Base-by-base conservation (phyloP, 2,888 invertebrate genomes). In the Volucella inflata region DNA sequence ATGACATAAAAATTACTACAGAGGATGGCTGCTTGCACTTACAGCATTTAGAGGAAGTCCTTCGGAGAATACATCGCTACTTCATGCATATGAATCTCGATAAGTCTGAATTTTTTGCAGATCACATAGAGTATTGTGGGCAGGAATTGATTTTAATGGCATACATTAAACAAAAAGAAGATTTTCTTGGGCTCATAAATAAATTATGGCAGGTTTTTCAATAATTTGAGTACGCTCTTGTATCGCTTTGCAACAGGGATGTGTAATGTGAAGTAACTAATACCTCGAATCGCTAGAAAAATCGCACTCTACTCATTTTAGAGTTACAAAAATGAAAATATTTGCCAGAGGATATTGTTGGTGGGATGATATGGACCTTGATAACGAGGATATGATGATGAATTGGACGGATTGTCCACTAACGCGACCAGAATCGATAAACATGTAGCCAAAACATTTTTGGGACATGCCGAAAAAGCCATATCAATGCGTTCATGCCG, bases 141-240 rank as follows among this genome's bases (percentile, higher is more conserved):
- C 89, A 88, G 57, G 72, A 14, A 59, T 82, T n/a, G 88, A 89
- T 57, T 87, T 82, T 42, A 16, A 88, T 3, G 90, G 90, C 2
- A 88, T 91, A 16, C 88, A 87, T 11, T 90, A 89, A 71, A 70
- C 87, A 17, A 68, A 87, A 12, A 72, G 78, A 87, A 40, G 68
- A 88, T 11, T 89, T 89, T 72, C 8, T 90, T 0, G 89, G 89
- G 2, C 57, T 90, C 8, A 71, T 89, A 8, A 88, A 89, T 76
- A 90, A n/a, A 89, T 87, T 90, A 90, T 67, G 88, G 87, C 11
- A 81, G 88, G 68, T 90, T 90, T 78, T 72, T 21, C 1, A 68
- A 88, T 79, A 85, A 89, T 67, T 64, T 88, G 48, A 87, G 89
- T n/a, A 65, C 87, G 8, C 53, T 88, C 30, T 10, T 89, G 14